A percentile compares a stretch with the other conserved stretches of the same genome.
Evolutionary conservation across 23 tunicate genomes (phyloP).

Genomic region (Diplosoma virens): DNA sequence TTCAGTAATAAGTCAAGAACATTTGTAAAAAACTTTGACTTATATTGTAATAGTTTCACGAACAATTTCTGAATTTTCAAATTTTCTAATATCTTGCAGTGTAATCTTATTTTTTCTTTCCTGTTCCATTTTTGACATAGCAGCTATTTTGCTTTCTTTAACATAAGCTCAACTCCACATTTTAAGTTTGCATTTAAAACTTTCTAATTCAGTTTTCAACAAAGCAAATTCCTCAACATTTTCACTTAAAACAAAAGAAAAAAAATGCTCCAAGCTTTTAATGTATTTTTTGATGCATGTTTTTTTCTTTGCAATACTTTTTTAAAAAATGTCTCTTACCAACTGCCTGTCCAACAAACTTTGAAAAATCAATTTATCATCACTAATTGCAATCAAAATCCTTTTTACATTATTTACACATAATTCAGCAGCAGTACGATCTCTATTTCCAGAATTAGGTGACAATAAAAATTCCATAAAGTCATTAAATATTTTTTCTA

Average conservation of each 20-base stretch:
- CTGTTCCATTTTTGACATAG: not conserved
- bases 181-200: not conserved
- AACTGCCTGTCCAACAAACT: too few relatives aligned
- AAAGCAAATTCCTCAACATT: not conserved
- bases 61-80: not conserved
- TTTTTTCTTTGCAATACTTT: too few relatives aligned
- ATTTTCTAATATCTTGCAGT: not conserved
- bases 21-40: not conserved
- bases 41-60: not conserved
- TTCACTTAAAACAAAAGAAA: not conserved
- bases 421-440: too few relatives aligned
- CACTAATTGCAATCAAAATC: too few relatives aligned
- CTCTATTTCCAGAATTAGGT: too few relatives aligned
- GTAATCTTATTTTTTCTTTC: not conserved
- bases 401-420: too few relatives aligned
- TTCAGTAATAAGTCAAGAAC: constrained; percentile 1
- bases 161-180: not conserved
- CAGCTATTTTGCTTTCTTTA: not conserved
- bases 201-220: not conserved
- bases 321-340: too few relatives aligned
- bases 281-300: too few relatives aligned
- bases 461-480: too few relatives aligned
- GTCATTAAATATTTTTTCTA: too few relatives aligned
- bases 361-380: too few relatives aligned
- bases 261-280: constrained; percentile 1